Evolutionary conservation across 1,140 invertebrate genomes (phyloP).

Genomic region (Pogonomyrmex californicus): DNA sequence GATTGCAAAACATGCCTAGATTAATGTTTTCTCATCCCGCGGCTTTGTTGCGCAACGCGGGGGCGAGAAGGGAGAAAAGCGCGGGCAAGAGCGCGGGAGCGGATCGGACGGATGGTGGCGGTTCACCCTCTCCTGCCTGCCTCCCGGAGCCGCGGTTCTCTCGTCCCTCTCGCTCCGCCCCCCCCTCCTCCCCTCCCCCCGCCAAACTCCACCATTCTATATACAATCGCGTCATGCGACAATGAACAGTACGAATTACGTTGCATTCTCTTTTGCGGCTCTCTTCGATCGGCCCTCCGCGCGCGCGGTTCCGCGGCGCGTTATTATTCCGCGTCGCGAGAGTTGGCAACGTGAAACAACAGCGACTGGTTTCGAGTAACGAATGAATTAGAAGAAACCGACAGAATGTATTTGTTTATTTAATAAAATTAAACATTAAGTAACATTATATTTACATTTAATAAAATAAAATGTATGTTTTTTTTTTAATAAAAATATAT

Average conservation of each 20-base stretch:
- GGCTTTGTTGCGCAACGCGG: constrained; percentile 73
- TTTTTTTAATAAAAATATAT: too few species aligned
- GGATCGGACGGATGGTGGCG: not conserved
- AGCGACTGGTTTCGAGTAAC: not conserved
- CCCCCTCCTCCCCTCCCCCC: too few species aligned
- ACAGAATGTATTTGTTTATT: not conserved
- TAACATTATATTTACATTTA: too few species aligned
- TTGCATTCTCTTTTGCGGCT: constrained; percentile 73
- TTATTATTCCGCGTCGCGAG: constrained; percentile 36
- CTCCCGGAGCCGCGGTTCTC: constrained; percentile 32
- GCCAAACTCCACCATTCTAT: constrained; percentile 70
- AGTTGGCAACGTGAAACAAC: not conserved
- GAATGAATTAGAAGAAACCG: constrained; percentile 10
- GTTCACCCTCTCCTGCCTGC: constrained; percentile 33
- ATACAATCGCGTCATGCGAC: constrained; percentile 78
- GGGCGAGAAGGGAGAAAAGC: constrained; percentile 19
- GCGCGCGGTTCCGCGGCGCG: not conserved
- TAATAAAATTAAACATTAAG: too few species aligned
- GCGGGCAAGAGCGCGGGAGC: not conserved
- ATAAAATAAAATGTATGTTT: too few species aligned
- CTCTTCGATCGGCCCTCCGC: constrained; percentile 42
- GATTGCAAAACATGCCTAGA: constrained; percentile 87
- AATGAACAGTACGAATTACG: constrained; percentile 84
- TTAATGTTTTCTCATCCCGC: constrained; percentile 87
- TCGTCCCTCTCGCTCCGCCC: constrained; percentile 73